phyloP scores from a whole-genome alignment of 2,797 vertebrate species.

The Gallinago stenura region DNA sequence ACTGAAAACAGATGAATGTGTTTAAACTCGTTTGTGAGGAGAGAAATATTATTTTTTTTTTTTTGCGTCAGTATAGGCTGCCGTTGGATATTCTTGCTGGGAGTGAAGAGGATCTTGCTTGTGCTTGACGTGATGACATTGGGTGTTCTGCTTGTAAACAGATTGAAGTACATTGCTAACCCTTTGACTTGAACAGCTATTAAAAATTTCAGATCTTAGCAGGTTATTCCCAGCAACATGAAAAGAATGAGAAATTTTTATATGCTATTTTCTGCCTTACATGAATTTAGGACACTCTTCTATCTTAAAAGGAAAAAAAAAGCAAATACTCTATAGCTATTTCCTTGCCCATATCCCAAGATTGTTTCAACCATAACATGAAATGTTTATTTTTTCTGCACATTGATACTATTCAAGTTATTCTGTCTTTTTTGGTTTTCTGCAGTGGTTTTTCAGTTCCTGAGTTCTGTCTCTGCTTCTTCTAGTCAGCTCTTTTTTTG shows the following conservation, averaged over 20 bases:
- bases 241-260: not conserved
- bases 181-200: not conserved
- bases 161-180: not conserved
- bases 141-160: not conserved
- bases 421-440: not conserved
- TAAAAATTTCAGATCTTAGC: not conserved
- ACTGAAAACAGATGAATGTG: not conserved
- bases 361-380: not conserved
- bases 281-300: not conserved
- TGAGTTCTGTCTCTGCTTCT: not conserved
- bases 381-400: not conserved
- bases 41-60: not conserved
- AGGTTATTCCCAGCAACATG: not conserved
- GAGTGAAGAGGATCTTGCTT: not conserved
- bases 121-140: not conserved
- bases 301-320: not conserved
- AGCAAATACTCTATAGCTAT: not conserved
- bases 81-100: not conserved
- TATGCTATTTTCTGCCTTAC: not conserved
- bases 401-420: not conserved
- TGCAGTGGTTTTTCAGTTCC: not conserved
- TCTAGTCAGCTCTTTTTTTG: not conserved
- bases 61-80: not conserved
- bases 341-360: not conserved
- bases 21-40: not conserved